Conservation (phyloP, 2,888 invertebrate species). For the Eristalis pertinax region DNA sequence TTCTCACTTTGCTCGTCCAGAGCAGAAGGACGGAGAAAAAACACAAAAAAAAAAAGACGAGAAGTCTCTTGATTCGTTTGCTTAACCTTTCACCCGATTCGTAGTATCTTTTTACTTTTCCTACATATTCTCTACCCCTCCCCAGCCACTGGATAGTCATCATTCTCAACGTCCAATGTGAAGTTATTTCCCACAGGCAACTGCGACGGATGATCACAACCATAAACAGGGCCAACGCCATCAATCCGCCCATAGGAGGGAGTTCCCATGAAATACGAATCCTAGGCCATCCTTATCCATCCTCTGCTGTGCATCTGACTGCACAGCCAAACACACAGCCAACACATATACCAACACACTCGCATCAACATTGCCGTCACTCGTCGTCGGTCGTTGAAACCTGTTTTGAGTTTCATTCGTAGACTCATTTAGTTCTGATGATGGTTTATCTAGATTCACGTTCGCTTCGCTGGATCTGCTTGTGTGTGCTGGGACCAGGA, state of each 20-base stretch:
- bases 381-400: conserved; percentile 46
- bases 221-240: conserved; percentile 51
- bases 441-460: conserved; percentile 58
- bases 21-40: not conserved
- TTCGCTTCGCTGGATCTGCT: conserved; percentile 7
- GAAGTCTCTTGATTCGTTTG: conserved; percentile 22
- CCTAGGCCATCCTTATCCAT: conserved; percentile 47
- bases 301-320: not conserved
- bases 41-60: not conserved
- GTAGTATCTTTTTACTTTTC: not conserved
- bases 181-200: conserved; percentile 41
- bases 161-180: conserved; percentile 3
- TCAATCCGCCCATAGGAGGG: conserved; percentile 40
- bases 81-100: conserved; percentile 55
- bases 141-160: not conserved
- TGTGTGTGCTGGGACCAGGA: not conserved
- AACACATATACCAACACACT: not conserved
- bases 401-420: conserved; percentile 62
- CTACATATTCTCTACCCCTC: not conserved
- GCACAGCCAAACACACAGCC: conserved; percentile 12
- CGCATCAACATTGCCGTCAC: conserved; percentile 14
- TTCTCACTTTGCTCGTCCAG: not conserved
- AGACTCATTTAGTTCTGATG: conserved; percentile 55
- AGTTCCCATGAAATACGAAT: conserved; percentile 61
- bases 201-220: conserved; percentile 32